These are phyloP conservation scores for Paratilapia polleni DNA, from an alignment of 2,113 vertebrate species.

Conservation along the genomic window DNA sequence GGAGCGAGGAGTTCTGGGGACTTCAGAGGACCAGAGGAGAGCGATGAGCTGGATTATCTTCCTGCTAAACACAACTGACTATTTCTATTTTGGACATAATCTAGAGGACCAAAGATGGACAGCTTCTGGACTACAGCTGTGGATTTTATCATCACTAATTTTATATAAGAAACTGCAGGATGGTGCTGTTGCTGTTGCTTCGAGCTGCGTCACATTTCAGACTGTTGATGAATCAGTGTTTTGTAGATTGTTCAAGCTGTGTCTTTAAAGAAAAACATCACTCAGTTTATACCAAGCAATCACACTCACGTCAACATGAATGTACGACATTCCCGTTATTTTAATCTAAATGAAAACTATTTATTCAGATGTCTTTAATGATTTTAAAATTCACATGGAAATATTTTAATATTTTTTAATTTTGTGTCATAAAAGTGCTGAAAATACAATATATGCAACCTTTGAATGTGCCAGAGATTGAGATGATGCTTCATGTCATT, in stretches of 20 bases:
- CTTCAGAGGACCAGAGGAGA: conserved; percentile 82
- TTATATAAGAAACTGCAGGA: background rate
- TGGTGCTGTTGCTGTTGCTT: background rate
- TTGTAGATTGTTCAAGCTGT: background rate
- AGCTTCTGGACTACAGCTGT: background rate
- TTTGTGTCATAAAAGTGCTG: background rate
- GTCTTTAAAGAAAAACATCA: background rate
- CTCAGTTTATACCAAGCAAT: background rate
- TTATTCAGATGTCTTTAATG: background rate
- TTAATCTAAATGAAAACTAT: conserved; percentile 1
- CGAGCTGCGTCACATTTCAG: background rate
- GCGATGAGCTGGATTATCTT: conserved; percentile 81
- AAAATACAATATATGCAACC: background rate
- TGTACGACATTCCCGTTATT: background rate
- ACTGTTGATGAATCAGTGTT: background rate
- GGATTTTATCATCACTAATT: background rate
- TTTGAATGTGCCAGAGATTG: background rate
- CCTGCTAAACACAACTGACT: conserved; percentile 11
- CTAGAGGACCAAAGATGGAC: background rate
- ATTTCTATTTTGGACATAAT: background rate
- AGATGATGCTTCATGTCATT: background rate
- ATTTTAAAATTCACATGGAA: background rate
- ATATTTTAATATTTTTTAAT: conserved; percentile 2
- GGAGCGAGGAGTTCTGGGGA: background rate
- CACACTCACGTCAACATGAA: background rate